Percentiles rank a stretch among this genome's conserved stretches.
Conservation (phyloP, 2,113 vertebrate genomes). For the Chloropsis cyanopogon region DNA sequence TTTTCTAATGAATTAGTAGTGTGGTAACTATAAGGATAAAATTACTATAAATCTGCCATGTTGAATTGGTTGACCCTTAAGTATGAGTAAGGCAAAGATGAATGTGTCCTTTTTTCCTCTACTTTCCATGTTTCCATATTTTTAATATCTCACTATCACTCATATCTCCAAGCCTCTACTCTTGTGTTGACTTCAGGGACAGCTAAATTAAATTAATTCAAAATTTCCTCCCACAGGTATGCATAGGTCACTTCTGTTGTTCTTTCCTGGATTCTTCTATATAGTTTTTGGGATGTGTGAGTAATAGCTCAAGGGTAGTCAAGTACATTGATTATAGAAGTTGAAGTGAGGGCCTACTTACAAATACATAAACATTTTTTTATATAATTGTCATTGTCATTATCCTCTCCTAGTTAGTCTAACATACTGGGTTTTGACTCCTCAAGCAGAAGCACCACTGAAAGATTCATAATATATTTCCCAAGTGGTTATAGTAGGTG, state of each 20-base stretch:
- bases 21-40: not conserved
- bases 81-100: not conserved
- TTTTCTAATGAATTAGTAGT: not conserved
- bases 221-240: not conserved
- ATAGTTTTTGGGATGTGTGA: not conserved
- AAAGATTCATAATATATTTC: not conserved
- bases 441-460: not conserved
- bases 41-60: not conserved
- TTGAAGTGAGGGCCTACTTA: not conserved
- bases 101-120: not conserved
- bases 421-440: not conserved
- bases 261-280: not conserved
- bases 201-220: not conserved
- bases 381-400: not conserved
- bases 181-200: not conserved
- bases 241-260: not conserved
- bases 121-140: not conserved
- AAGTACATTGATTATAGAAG: not conserved
- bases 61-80: not conserved
- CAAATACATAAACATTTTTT: not conserved
- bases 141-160: not conserved
- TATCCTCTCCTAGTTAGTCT: not conserved
- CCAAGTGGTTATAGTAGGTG: not conserved
- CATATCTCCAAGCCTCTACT: not conserved
- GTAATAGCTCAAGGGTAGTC: not conserved